Percentiles rank a stretch among this genome's conserved stretches.
Evolutionary conservation across 2,113 vertebrate species (phyloP).

Genomic region (Phylloscopus whistleri): DNA sequence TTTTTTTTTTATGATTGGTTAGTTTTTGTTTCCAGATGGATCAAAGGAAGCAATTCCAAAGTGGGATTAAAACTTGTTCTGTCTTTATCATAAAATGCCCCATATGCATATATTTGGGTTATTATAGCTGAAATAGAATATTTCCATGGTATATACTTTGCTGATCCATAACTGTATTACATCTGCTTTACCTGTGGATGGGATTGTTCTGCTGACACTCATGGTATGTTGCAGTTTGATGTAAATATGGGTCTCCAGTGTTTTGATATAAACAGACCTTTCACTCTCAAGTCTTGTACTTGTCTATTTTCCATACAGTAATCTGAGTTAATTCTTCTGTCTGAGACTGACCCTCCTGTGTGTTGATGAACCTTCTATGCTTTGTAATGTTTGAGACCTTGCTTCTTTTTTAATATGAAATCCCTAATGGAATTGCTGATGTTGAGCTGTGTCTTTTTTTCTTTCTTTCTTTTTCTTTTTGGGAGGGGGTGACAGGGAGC

Average conservation of each 20-base stretch:
- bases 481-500: fast-evolving
- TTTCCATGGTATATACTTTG: not conserved
- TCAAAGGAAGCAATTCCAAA: not conserved
- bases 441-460: not conserved
- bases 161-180: not conserved
- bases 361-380: not conserved
- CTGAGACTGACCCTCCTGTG: not conserved
- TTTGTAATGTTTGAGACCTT: not conserved
- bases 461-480: not conserved
- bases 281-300: not conserved
- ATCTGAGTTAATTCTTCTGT: not conserved
- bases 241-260: not conserved
- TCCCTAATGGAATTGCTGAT: not conserved
- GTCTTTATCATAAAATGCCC: not conserved
- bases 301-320: not conserved
- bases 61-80: not conserved
- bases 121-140: not conserved
- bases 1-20: not conserved
- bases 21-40: not conserved
- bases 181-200: not conserved
- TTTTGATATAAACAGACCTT: not conserved
- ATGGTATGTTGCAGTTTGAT: not conserved
- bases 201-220: not conserved
- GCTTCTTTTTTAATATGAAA: not conserved
- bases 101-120: not conserved